Base-by-base conservation (phyloP, 2,888 invertebrate genomes). In the Globia sparganii region DNA sequence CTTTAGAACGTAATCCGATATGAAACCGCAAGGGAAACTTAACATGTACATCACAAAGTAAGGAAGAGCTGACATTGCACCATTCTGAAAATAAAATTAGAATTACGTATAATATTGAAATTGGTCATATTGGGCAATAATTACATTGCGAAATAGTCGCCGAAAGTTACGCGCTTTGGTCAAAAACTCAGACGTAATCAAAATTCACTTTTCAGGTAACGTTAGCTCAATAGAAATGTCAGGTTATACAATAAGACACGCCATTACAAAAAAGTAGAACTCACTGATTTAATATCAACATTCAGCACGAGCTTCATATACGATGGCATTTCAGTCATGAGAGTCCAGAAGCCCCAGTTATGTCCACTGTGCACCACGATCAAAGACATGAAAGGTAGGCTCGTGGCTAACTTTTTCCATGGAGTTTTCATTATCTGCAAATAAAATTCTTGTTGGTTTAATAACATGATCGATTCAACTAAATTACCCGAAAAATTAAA, bases 301-400 rank as follows among this genome's bases (percentile, higher is more conserved):
- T 96, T 93, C 0, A 98, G 94, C 2, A 97, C 97, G 49, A 94
- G 94, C 77, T 96, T 97, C 96, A 98, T 97, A 89, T 98, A 98
- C 0, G 97, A 97, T 0, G 98, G 98, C 87, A 98, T 97, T 92
- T 98, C 97, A 0, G 98, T 98, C 78, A 98, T 94, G 11, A 98
- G 93, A 0, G 97, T 98, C 96, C 97, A 98, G 91, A 97, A 98
- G 8, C 98, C 98, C 98, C 98, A 98, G 86, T 97, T 97, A 86
- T 98, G 97, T 13, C 97, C 97, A 81, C 97, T 97, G 89, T 98
- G 98, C 0, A 90, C 92, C 5, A 94, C 92, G 28, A 95, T 91
- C 21, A 97, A 88, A 0, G 97, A 97, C 89, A 97, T 95, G 89
- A 98, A 97, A 0, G 98, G 97, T 2, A 98, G 97, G 0, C 96